Evolutionary conservation across 2,113 vertebrate genomes (phyloP).

Genomic region (Pelusios castaneus): DNA sequence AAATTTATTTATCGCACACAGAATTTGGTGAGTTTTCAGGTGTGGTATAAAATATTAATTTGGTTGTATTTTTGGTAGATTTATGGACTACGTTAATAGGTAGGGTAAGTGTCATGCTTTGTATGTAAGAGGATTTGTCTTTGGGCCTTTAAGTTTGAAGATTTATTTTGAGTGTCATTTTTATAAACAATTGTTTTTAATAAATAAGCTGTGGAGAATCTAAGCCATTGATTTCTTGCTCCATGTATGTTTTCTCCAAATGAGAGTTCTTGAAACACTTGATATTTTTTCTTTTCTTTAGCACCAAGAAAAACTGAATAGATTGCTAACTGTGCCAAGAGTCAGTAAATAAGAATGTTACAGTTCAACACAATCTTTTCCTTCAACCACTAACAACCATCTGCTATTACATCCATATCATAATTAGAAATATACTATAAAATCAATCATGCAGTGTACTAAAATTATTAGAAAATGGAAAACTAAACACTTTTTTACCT

Average conservation of each 20-base stretch:
- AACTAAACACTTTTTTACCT: neutral
- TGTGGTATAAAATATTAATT: neutral
- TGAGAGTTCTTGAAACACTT: neutral
- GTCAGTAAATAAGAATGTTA: neutral
- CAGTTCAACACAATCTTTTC: neutral
- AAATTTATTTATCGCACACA: rapidly evolving
- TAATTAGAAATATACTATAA: neutral
- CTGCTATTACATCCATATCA: neutral
- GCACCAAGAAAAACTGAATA: neutral
- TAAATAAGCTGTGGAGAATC: neutral
- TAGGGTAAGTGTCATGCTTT: neutral
- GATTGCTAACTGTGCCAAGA: neutral
- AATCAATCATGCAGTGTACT: neutral
- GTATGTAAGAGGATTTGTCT: neutral
- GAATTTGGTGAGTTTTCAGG: neutral
- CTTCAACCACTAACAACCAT: neutral
- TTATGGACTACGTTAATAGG: neutral
- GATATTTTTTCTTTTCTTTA: neutral
- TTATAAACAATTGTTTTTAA: neutral
- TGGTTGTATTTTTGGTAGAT: neutral
- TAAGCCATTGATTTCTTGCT: neutral
- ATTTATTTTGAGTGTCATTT: neutral
- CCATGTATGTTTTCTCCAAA: neutral
- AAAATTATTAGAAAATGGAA: neutral
- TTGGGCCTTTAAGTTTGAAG: neutral